Percentiles rank a stretch among this genome's conserved stretches.
phyloP scores from a whole-genome alignment of 2,797 vertebrate genomes.

The Falco berigora region DNA sequence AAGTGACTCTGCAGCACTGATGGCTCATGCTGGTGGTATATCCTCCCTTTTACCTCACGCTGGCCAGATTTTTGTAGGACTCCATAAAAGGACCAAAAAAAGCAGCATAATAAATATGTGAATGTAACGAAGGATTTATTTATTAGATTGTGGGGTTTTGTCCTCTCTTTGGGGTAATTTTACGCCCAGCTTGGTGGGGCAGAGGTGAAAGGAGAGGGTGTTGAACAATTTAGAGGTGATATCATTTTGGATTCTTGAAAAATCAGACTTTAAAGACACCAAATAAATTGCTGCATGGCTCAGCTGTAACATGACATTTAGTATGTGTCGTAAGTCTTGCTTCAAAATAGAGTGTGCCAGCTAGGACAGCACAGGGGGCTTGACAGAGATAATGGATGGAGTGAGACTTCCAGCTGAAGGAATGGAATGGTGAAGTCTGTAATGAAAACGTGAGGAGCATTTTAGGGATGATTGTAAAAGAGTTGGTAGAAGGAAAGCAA shows the following conservation, averaged over 20 bases:
- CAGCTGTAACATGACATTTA: background rate
- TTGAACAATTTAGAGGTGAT: background rate
- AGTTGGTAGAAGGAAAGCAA: background rate
- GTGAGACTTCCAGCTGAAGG: constrained; percentile 39
- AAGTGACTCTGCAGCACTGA: background rate
- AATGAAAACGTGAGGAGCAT: constrained; percentile 39
- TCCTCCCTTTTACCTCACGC: background rate
- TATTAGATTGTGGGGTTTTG: background rate
- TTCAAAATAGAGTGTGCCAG: constrained; percentile 10
- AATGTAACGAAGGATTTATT: background rate
- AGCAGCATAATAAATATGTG: background rate
- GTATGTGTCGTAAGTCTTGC: background rate
- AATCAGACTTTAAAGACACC: background rate
- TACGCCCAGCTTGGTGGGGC: background rate
- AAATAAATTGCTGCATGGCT: background rate
- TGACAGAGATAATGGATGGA: constrained; percentile 48
- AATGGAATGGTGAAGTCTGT: constrained; percentile 10
- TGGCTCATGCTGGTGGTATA: background rate
- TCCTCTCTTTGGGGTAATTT: background rate
- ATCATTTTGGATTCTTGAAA: background rate
- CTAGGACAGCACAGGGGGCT: background rate
- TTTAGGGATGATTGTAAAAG: background rate
- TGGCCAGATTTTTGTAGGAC: background rate
- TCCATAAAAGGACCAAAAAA: background rate
- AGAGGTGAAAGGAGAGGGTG: background rate